Evolutionary conservation across 2,113 vertebrate species (phyloP), one percentile per base, ranked within the genome.

Genomic region (Sinosuthora webbiana): DNA sequence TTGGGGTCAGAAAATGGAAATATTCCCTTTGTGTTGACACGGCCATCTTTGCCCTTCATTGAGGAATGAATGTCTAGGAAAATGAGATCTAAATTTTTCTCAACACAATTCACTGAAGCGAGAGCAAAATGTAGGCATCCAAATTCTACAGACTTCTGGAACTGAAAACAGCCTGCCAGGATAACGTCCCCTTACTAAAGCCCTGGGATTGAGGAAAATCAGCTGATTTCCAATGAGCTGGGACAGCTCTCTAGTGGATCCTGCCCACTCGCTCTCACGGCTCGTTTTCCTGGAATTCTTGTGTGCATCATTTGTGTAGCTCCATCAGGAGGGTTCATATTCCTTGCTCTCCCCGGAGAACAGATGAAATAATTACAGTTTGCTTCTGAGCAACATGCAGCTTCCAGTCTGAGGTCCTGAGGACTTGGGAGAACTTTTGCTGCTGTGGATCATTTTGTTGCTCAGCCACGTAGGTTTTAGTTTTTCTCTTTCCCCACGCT

Each of bases 1-100:
- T 91, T 22, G 8, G 90, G 93, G 89, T 94, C 90, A 95, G 79
- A 83, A 82, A 81, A 68, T 42, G 21, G 28, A 80, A 42, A 71
- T 52, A 15, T 24, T 88, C 83, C 35, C 79, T 82, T 74, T 24
- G 35, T 9, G 7, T 19, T 81, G 57, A 24, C 65, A 15, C 4
- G 0, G 41, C 2, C 30, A 79, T 71, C 42, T 50, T 56, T 69
- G 35, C 42, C 27, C 25, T 1, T 1, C 20, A 41, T 27, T 30
- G 56, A 47, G 41, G 41, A 47, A 45, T 39, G 28, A 44, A 60
- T 28, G 24, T 28, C 75, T 8, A 3, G 15, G 65, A 41, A 94
- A 94, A 83, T 22, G 11, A 24, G n/a, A 84, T 73, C 62, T 19
- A 69, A 10, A 12, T 70, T 33, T 62, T 53, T 22, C 45, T 53